Conservation (phyloP, 2,888 invertebrate species). For the Oscheius onirici region DNA sequence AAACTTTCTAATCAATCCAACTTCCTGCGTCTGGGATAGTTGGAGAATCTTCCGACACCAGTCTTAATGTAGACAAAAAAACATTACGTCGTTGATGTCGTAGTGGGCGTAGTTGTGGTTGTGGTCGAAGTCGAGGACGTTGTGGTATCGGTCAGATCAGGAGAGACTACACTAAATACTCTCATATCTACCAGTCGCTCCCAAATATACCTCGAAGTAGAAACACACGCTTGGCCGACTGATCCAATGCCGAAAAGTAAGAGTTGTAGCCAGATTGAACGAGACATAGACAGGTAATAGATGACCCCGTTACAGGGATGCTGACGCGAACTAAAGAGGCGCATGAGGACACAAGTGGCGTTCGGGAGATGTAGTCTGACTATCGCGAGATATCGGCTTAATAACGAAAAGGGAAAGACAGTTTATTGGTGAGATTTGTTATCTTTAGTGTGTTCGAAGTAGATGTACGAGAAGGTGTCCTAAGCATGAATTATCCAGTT, state of each 20-base stretch:
- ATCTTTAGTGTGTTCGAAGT: not conserved
- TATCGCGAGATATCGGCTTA: not conserved
- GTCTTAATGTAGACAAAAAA: too few relatives aligned
- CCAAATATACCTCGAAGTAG: not conserved
- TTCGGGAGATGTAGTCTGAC: not conserved
- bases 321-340: not conserved
- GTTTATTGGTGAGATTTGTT: not conserved
- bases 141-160: not conserved
- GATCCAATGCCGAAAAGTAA: not conserved
- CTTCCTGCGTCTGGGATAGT: too few relatives aligned
- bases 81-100: not conserved
- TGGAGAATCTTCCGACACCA: too few relatives aligned
- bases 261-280: not conserved
- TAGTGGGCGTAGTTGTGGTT: not conserved
- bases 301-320: not conserved
- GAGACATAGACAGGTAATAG: not conserved
- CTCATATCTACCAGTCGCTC: not conserved
- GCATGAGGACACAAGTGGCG: not conserved
- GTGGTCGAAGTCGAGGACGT: not conserved
- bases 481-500: not conserved
- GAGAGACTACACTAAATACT: not conserved
- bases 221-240: not conserved
- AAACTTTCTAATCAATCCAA: too few relatives aligned
- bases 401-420: constrained; percentile 8
- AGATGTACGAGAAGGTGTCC: too few relatives aligned